Percentiles rank a stretch among this genome's conserved stretches.
Conservation (phyloP, 2,113 vertebrate species). For the western clawed frog (Xenopus tropicalis) region UCB_Xtro_10.0 CM004451.2:33272001-33272500, state of each 20-base stretch:
- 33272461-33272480: constrained; percentile 40
- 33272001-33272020: too few species aligned
- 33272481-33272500: constrained; percentile 37
- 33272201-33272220: constrained; percentile 47
- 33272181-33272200: constrained; percentile 21
- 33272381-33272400: constrained; percentile 39
- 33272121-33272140: not conserved
- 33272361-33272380: constrained; percentile 49
- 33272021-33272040: too few species aligned
- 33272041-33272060: not conserved
- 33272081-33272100: not conserved
- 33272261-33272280: constrained; percentile 42
- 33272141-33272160: not conserved
- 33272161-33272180: constrained; percentile 33
- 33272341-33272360: constrained; percentile 63
- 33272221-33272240: constrained; percentile 22
- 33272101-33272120: constrained; percentile 15
- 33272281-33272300: constrained; percentile 53
- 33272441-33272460: constrained; percentile 52
- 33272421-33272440: constrained; percentile 44
- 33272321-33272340: constrained; percentile 55
- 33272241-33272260: constrained; percentile 40
- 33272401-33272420: constrained; percentile 51
- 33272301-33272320: constrained; percentile 45
- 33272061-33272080: not conserved